Percentiles rank a stretch among this genome's conserved stretches.
phyloP scores from a whole-genome alignment of 2,888 invertebrate species.

The Hyles lineata region DNA sequence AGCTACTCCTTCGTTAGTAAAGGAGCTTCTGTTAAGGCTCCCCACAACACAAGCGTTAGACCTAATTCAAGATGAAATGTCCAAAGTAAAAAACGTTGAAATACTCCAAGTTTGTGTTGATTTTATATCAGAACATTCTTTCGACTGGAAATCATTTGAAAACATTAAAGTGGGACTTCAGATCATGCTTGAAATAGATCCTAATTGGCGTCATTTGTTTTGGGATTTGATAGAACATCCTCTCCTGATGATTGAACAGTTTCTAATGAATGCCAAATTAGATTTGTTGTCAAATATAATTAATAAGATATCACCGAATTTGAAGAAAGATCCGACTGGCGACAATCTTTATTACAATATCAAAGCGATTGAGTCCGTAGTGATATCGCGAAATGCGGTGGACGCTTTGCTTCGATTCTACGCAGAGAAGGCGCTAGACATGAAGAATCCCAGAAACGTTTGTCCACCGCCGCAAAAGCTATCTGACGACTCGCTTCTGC shows the following conservation, averaged over 20 bases:
- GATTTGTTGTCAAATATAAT: conserved; percentile 87
- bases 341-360: conserved; percentile 86
- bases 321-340: conserved; percentile 70
- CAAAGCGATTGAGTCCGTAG: conserved; percentile 82
- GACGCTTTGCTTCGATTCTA: conserved; percentile 89
- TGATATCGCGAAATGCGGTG: conserved; percentile 86
- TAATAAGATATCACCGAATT: conserved; percentile 80
- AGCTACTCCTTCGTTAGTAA: conserved; percentile 71
- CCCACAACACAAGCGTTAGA: conserved; percentile 85
- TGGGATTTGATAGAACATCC: conserved; percentile 89
- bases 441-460: conserved; percentile 78
- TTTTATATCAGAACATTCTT: conserved; percentile 84
- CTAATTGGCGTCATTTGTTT: conserved; percentile 84
- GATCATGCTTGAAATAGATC: conserved; percentile 86
- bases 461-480: conserved; percentile 68
- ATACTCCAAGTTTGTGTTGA: conserved; percentile 87
- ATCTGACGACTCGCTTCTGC: conserved; percentile 82
- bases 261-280: conserved; percentile 93
- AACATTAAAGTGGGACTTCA: conserved; percentile 88
- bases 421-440: conserved; percentile 92
- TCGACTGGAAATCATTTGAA: conserved; percentile 81
- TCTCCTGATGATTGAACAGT: conserved; percentile 91
- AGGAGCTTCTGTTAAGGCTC: conserved; percentile 85
- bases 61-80: conserved; percentile 87
- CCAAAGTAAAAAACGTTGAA: conserved; percentile 85